Evolutionary conservation across 2,797 vertebrate species (phyloP).

Genomic region (Margarornis squamiger): DNA sequence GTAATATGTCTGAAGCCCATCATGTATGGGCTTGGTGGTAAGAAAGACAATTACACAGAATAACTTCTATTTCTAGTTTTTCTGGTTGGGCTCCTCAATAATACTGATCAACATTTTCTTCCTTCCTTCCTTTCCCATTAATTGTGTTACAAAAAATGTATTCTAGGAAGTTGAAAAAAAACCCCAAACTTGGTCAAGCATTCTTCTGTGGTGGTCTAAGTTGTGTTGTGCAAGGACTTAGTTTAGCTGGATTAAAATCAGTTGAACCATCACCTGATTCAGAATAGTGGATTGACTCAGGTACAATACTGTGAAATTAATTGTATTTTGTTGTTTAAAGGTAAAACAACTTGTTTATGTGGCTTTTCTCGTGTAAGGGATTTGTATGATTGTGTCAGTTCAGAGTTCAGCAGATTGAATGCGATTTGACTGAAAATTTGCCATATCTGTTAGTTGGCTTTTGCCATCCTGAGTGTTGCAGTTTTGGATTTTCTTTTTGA

Average conservation of each 20-base stretch:
- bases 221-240: not conserved
- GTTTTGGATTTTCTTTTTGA: not conserved
- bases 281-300: not conserved
- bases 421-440: not conserved
- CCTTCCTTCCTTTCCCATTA: not conserved
- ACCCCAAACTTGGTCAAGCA: not conserved
- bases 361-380: not conserved
- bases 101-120: not conserved
- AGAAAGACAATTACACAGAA: not conserved
- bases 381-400: not conserved
- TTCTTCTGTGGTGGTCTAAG: not conserved
- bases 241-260: not conserved
- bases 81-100: not conserved
- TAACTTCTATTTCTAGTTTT: not conserved
- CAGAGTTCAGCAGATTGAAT: not conserved
- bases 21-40: not conserved
- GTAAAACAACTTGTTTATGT: not conserved
- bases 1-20: not conserved
- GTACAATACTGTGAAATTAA: not conserved
- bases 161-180: not conserved
- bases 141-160: not conserved
- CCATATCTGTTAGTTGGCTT: not conserved
- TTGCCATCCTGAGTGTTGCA: not conserved
- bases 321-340: not conserved
- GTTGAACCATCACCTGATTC: rapidly evolving